Evolutionary conservation across 2,113 vertebrate genomes (phyloP).

Genomic region (Archocentrus centrarchus): DNA sequence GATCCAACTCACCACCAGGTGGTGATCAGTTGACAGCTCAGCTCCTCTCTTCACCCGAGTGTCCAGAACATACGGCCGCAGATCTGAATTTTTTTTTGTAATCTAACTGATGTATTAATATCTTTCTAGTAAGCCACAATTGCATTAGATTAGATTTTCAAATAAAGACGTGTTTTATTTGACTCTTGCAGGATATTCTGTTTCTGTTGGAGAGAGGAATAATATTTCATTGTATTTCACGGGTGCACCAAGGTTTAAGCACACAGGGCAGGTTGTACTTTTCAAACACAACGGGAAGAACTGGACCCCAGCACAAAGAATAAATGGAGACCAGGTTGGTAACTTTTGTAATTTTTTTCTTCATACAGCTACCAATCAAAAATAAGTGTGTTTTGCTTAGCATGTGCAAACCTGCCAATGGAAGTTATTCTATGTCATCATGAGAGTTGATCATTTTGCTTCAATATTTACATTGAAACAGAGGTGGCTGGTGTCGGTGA

Average conservation of each 20-base stretch:
- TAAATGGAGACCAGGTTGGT: conserved; percentile 72
- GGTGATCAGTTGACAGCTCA: no score
- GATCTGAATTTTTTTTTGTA: no score
- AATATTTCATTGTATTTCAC: conserved; percentile 61
- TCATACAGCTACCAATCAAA: neutral
- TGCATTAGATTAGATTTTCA: no score
- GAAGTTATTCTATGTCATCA: neutral
- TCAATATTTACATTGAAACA: no score
- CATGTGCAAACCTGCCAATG: neutral
- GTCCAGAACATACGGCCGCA: no score
- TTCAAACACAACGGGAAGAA: conserved; percentile 30
- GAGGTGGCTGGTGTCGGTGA: no score
- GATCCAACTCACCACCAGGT: no score
- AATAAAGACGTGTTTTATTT: neutral
- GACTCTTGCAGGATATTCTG: conserved; percentile 74
- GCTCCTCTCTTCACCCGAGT: no score
- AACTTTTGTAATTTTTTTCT: neutral
- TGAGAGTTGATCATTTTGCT: neutral
- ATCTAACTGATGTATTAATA: no score
- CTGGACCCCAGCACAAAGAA: conserved; percentile 44
- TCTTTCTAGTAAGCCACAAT: no score
- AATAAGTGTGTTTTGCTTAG: neutral
- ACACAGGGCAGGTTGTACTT: conserved; percentile 73
- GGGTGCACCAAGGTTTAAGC: conserved; percentile 77
- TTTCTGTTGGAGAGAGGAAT: conserved; percentile 66